These are phyloP conservation scores for Machimus atricapillus DNA, from an alignment of 2,888 invertebrate species.

Conservation along the genomic window DNA sequence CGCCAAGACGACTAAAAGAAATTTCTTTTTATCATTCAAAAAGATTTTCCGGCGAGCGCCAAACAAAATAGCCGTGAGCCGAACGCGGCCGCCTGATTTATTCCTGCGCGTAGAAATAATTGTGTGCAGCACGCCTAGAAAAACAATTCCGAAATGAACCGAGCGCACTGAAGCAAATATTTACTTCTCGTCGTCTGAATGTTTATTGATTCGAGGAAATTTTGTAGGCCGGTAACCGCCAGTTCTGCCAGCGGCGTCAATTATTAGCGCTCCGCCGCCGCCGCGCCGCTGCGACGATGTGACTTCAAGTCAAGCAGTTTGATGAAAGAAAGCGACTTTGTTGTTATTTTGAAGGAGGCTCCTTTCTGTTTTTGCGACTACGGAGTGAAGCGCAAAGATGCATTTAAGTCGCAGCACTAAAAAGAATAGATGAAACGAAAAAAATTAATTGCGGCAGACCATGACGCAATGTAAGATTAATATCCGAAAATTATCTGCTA, in stretches of 20 bases:
- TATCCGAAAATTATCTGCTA: neutral
- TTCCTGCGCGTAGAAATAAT: neutral
- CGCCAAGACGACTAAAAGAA: neutral
- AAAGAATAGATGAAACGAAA: neutral
- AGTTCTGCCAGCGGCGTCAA: conserved; percentile 3
- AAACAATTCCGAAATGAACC: conserved; percentile 1
- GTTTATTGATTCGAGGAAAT: conserved; percentile 22
- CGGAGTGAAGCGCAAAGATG: neutral
- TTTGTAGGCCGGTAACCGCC: neutral
- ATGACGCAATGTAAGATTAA: neutral
- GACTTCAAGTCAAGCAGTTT: neutral
- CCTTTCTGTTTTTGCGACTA: neutral
- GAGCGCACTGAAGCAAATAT: neutral
- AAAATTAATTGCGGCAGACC: neutral
- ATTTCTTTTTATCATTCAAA: neutral
- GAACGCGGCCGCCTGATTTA: neutral
- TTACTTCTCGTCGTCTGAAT: neutral
- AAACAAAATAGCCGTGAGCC: neutral
- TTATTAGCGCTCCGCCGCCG: neutral
- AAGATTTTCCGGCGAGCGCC: neutral
- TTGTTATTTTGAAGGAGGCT: neutral
- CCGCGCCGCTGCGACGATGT: neutral
- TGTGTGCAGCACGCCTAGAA: neutral
- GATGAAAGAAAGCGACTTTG: neutral
- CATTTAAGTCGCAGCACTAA: neutral